A percentile compares a stretch with the other conserved stretches of the same genome.
These are phyloP conservation scores for Sylvilagus bachmani DNA, from an alignment of 2,113 vertebrate species.

Conservation along the genomic window DNA sequence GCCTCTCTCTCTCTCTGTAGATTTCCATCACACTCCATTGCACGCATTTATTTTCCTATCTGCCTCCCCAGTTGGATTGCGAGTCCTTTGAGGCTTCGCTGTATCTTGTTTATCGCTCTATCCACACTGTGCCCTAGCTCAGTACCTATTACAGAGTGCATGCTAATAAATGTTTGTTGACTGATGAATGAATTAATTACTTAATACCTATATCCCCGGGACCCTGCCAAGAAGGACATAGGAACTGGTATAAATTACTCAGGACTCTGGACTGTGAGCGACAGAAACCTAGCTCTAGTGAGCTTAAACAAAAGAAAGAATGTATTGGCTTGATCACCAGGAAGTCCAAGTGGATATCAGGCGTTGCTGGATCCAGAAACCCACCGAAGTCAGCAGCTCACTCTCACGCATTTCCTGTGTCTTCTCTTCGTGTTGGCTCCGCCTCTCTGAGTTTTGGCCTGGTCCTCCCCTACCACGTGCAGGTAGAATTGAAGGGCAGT, in stretches of 20 bases:
- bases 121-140: neutral
- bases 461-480: neutral
- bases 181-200: conserved; percentile 66
- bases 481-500: neutral
- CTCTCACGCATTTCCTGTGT: neutral
- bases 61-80: neutral
- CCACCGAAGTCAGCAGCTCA: neutral
- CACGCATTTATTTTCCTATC: conserved; percentile 47
- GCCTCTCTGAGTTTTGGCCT: neutral
- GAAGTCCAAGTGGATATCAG: conserved; percentile 28
- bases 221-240: conserved; percentile 45
- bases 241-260: conserved; percentile 40
- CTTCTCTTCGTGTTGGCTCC: neutral
- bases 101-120: conserved; percentile 35
- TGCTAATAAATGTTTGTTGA: conserved; percentile 61
- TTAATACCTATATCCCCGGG: conserved; percentile 44
- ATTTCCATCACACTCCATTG: neutral
- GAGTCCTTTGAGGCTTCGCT: conserved; percentile 30
- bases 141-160: neutral
- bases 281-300: conserved; percentile 39
- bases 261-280: neutral
- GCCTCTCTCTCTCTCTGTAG: neutral
- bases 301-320: conserved; percentile 8
- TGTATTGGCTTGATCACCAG: neutral
- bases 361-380: conserved; percentile 48